These are phyloP conservation scores for Zosterops lateralis DNA, from an alignment of 2,113 vertebrate genomes.

Conservation along the genomic window DNA sequence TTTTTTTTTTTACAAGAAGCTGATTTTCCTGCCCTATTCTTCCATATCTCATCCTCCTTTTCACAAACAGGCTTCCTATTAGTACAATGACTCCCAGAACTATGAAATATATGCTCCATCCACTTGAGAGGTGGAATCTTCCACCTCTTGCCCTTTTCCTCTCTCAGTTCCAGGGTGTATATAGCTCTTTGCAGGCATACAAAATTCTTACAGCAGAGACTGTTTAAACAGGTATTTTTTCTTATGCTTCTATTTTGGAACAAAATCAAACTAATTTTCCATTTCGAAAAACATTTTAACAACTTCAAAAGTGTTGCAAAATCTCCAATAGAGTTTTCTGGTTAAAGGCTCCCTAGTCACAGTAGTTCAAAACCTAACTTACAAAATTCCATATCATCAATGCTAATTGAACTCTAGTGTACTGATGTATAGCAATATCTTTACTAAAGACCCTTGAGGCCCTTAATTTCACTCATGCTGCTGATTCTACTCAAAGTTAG, in stretches of 20 bases:
- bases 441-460: neutral
- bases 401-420: neutral
- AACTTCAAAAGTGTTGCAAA: neutral
- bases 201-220: neutral
- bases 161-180: neutral
- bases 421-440: neutral
- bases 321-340: neutral
- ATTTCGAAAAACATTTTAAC: neutral
- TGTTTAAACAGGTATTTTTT: neutral
- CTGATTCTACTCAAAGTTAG: neutral
- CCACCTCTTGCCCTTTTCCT: neutral
- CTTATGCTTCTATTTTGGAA: neutral
- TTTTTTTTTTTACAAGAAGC: neutral
- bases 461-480: neutral
- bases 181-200: neutral
- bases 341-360: neutral
- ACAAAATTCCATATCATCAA: neutral
- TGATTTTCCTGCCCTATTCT: neutral
- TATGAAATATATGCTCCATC: neutral
- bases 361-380: neutral
- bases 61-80: neutral
- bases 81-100: neutral
- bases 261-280: neutral
- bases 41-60: neutral
- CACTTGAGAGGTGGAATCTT: neutral